These are phyloP conservation scores for Eurosta solidaginis DNA, from an alignment of 1,140 invertebrate species.

Conservation along the genomic window DNA sequence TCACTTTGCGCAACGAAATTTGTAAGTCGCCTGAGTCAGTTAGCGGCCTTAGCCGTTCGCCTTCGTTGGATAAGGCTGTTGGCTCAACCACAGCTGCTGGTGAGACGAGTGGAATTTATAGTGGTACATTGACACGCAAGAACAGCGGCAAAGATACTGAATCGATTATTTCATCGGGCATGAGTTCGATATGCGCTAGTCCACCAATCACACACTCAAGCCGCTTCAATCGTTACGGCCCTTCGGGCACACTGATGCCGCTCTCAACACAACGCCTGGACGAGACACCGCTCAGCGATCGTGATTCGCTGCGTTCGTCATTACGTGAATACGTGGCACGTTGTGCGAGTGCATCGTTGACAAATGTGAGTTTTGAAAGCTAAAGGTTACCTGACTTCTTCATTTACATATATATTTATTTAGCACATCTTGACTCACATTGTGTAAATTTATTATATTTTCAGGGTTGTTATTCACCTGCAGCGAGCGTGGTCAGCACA, in stretches of 20 bases:
- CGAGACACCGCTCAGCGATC: conserved; percentile 43
- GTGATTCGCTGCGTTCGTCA: conserved; percentile 38
- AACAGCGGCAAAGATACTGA: conserved; percentile 52
- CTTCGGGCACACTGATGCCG: conserved; percentile 47
- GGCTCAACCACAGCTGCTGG: conserved; percentile 32
- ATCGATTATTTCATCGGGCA: conserved; percentile 54
- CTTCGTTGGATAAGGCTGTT: conserved; percentile 40
- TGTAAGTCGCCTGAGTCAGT: conserved; percentile 35
- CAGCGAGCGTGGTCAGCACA: conserved; percentile 64
- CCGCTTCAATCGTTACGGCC: conserved; percentile 54
- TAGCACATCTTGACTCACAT: too few species aligned
- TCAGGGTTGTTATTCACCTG: conserved; percentile 74
- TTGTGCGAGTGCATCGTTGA: conserved; percentile 52
- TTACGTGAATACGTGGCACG: conserved; percentile 35
- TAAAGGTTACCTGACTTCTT: not conserved
- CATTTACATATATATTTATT: too few species aligned
- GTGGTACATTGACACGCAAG: conserved; percentile 41
- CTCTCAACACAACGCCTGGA: conserved; percentile 44
- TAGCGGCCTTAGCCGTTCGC: conserved; percentile 41
- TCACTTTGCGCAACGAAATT: conserved; percentile 51
- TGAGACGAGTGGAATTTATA: conserved; percentile 15
- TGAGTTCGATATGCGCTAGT: conserved; percentile 55
- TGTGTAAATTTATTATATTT: too few species aligned
- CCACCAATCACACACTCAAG: conserved; percentile 49
- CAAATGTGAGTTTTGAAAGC: conserved; percentile 50